Evolutionary conservation across 1,140 invertebrate species (phyloP), one percentile per base, ranked within the genome.

Genomic region (Oncopodura yosiiana): DNA sequence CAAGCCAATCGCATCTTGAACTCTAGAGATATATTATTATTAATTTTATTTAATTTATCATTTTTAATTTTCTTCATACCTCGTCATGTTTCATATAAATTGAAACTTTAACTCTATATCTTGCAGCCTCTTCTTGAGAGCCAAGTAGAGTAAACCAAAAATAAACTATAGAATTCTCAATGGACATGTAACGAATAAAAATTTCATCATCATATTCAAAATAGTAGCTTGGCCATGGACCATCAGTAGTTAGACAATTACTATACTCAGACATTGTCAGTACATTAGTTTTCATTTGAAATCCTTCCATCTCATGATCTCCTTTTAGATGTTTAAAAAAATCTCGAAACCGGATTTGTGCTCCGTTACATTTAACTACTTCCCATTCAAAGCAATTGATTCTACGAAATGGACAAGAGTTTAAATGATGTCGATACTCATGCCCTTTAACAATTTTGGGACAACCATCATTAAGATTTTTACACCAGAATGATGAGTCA

Each of bases 251-350:
- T 11, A 60, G 26, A 38, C 21, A 23, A 34, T 61, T 56, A 5
- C 53, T 56, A 53, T 61, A 61, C 37, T 61, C 59, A 4, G 59
- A 61, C 59, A 61, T 61, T 5, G 59, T 38, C n/a, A 61, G 26
- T 2, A 48, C 3, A 29, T 32, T 57, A 1, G 3, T 32, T 19
- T 16, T 8, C 53, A 61, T 61, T 38, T 42, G 16, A 27, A 49
- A 56, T 3, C 59, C 59, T 30, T 61, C 39, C 6, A 61, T 32
- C 48, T 61, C 43, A 57, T 61, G 59, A 5, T 37, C 53, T 3
- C 5, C 26, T 53, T 61, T 61, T 27, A 61, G 45, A 44, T 61
- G 59, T 12, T 26, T 12, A 30, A 61, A 56, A 38, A 38, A 61
- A 23, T 61, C 59, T 44, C 49, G 53, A 23, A 61, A 57, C 6